Base-by-base conservation (phyloP, 2,797 vertebrate species). In the Mastacembelus armatus region DNA sequence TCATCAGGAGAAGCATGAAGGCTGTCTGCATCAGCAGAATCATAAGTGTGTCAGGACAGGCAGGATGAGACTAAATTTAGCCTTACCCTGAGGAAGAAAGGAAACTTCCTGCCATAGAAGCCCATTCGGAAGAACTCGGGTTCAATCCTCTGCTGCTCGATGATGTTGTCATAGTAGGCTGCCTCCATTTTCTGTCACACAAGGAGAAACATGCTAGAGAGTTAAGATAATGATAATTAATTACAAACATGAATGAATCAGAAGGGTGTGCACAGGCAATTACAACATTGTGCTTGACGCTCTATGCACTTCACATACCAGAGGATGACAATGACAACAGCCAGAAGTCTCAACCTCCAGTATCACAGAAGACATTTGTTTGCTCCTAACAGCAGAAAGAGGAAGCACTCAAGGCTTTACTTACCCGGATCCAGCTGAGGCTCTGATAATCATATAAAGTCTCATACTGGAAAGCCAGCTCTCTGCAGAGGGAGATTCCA, bases 341-440 rank as follows among this genome's bases (percentile, higher is more conserved):
- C 44, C 26, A 52, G 55, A 55, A 61, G 44, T 58, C 39, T 32
- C 58, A 45, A 43, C 60, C 60, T 50, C 11, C 56, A 51, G 62
- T 65, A 68, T 44, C 59, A 66, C 59, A 78, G 54, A 75, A 50
- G 43, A 75, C 4, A 27, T 5, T 70, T 47, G 74, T 65, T 66
- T 44, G 40, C 83, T 77, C 74, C 80, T 56, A 65, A 70, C 5
- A 62, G 32, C 33, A 66, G 33, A 74, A 77, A 66, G 52, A 59
- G 49, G 51, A 57, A 38, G 44, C 21, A 43, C 1, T 49, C 14
- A 27, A 43, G 52, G 65, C 57, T 65, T 65, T 56, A 91, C 97
- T 93, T 69, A 99, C 97, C 95, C 97, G 95, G 81, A 99, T 99
- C 98, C 98, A 99, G 94, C 98, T 99, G 91, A 99, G 96, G 86